These are phyloP conservation scores for Bedellia somnulentella DNA, from an alignment of 2,888 invertebrate genomes.

Conservation along the genomic window DNA sequence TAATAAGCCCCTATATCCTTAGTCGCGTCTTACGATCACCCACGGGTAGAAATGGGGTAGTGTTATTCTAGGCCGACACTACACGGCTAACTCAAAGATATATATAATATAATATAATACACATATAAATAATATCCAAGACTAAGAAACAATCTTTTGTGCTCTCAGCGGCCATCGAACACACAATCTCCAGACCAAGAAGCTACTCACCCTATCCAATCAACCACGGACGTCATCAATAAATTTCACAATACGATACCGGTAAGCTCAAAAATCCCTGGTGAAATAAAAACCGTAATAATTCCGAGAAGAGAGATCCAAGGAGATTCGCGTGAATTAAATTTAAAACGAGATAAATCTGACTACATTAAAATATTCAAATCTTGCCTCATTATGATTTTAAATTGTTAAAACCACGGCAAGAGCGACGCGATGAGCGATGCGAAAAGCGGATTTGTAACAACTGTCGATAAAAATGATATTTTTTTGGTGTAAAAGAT, in stretches of 20 bases:
- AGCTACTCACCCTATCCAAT: not conserved
- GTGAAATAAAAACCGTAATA: not conserved
- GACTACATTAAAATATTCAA: constrained; percentile 15
- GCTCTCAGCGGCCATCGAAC: not conserved
- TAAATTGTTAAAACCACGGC: constrained; percentile 1
- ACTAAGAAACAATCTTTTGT: too few species aligned
- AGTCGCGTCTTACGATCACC: too few species aligned
- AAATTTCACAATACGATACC: not conserved
- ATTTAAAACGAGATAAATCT: constrained; percentile 15
- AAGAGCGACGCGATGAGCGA: not conserved
- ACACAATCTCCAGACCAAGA: not conserved
- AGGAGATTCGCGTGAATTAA: constrained; percentile 12
- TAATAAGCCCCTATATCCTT: too few species aligned
- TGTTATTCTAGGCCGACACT: too few species aligned
- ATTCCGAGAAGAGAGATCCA: constrained; percentile 4
- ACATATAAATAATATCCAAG: too few species aligned
- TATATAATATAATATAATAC: too few species aligned
- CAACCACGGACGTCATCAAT: not conserved
- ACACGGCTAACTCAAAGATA: too few species aligned
- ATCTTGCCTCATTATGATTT: constrained; percentile 22
- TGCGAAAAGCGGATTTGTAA: not conserved
- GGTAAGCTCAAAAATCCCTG: not conserved
- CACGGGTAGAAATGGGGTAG: too few species aligned
- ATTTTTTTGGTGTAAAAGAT: too few species aligned
- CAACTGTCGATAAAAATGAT: too few species aligned